Evolutionary conservation across 2,888 invertebrate genomes (phyloP).

Genomic region (Harpalus rubripes): DNA sequence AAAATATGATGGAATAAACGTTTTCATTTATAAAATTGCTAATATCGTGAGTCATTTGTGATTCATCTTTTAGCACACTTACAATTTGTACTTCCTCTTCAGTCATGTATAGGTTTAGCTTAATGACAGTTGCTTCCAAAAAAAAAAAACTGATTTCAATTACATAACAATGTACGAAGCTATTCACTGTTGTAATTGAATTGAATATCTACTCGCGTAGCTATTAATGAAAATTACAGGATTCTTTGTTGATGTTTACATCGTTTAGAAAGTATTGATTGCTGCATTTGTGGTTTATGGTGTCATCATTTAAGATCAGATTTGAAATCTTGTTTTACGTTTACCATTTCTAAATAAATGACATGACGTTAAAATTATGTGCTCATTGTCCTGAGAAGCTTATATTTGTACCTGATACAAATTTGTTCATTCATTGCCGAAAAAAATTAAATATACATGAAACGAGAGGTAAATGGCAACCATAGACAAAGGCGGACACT

Average conservation of each 20-base stretch:
- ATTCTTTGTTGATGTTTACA: background rate
- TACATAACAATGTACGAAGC: background rate
- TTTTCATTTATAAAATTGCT: background rate
- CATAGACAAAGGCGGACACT: too few relatives aligned
- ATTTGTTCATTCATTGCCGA: too few relatives aligned
- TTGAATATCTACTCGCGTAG: background rate
- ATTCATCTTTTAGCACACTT: too few relatives aligned
- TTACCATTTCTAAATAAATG: background rate
- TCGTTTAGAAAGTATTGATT: background rate
- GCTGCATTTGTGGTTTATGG: background rate
- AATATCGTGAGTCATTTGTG: background rate
- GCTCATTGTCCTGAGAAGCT: background rate
- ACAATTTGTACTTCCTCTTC: too few relatives aligned
- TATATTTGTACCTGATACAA: background rate
- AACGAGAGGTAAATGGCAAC: too few relatives aligned
- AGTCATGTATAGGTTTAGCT: too few relatives aligned
- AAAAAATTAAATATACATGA: too few relatives aligned
- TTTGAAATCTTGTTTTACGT: background rate
- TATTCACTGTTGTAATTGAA: background rate
- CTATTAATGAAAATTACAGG: background rate
- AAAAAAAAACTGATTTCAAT: too few relatives aligned
- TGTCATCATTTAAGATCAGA: background rate
- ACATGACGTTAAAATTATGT: constrained; percentile 1
- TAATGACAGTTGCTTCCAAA: too few relatives aligned
- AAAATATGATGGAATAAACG: background rate